phyloP scores from a whole-genome alignment of 2,888 invertebrate species.

The Yponomeuta sedellus region DNA sequence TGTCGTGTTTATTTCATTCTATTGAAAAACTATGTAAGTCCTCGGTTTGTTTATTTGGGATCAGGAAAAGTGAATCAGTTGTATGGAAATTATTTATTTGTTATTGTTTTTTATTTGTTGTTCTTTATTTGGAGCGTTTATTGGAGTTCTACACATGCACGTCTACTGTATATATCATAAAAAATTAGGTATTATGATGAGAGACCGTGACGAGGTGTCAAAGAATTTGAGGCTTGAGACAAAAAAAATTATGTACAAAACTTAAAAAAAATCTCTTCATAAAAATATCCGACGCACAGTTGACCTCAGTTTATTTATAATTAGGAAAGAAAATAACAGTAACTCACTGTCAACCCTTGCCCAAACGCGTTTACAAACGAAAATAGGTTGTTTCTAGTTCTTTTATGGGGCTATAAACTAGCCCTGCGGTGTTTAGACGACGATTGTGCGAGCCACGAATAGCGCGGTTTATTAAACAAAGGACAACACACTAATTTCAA shows the following conservation, averaged over 20 bases:
- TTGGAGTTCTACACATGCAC: too few relatives aligned
- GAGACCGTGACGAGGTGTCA: too few relatives aligned
- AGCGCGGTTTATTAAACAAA: constrained; percentile 1
- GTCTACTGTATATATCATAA: too few relatives aligned
- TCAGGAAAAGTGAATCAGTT: too few relatives aligned
- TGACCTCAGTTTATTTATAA: not conserved
- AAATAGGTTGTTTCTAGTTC: constrained; percentile 3
- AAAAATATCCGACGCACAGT: not conserved
- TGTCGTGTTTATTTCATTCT: too few relatives aligned
- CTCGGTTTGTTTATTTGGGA: too few relatives aligned
- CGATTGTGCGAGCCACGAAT: not conserved
- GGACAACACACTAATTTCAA: not conserved
- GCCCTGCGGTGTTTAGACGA: not conserved
- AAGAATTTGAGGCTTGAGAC: too few relatives aligned
- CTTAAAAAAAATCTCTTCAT: not conserved
- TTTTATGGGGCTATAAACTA: not conserved
- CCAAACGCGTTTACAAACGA: not conserved
- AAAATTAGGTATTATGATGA: too few relatives aligned
- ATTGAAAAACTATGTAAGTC: too few relatives aligned
- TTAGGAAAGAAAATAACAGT: not conserved
- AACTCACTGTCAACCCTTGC: not conserved
- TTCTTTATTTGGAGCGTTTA: too few relatives aligned
- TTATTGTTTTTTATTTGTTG: too few relatives aligned
- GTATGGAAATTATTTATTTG: too few relatives aligned
- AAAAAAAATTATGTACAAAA: not conserved